Conservation (phyloP, 2,888 invertebrate species). For the Rhyacophila evoluta region DNA sequence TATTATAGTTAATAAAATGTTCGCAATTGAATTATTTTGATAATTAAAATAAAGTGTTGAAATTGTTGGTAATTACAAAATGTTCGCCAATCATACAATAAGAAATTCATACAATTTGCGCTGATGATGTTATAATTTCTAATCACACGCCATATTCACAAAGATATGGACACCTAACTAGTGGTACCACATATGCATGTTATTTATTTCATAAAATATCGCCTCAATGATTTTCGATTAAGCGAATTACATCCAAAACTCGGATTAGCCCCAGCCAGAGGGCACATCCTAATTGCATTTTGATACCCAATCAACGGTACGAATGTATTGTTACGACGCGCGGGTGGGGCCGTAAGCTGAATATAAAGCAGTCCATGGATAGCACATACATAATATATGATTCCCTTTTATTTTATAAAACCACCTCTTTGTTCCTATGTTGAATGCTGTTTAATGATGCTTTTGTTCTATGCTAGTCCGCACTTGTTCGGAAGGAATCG, state of each 20-base stretch:
- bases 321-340: constrained; percentile 48
- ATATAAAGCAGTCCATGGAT: constrained; percentile 51
- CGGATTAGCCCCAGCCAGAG: constrained; percentile 30
- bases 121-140: no score
- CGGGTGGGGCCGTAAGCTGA: constrained; percentile 47
- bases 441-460: constrained; percentile 55
- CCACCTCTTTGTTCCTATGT: constrained; percentile 44
- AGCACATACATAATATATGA: constrained; percentile 53
- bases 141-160: not conserved
- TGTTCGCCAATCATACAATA: no score
- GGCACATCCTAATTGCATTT: constrained; percentile 49
- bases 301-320: constrained; percentile 54
- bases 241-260: constrained; percentile 47
- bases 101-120: no score
- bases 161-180: constrained; percentile 28
- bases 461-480: constrained; percentile 48
- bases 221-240: constrained; percentile 48
- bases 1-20: no score
- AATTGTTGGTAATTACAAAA: no score
- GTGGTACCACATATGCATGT: constrained; percentile 15
- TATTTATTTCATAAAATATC: constrained; percentile 14
- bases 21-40: no score
- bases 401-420: constrained; percentile 50
- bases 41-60: no score
- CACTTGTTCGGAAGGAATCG: constrained; percentile 16